Percentiles rank a stretch among this genome's conserved stretches.
Evolutionary conservation across 1,140 invertebrate genomes (phyloP).

Genomic region (Bombus superbus): DNA sequence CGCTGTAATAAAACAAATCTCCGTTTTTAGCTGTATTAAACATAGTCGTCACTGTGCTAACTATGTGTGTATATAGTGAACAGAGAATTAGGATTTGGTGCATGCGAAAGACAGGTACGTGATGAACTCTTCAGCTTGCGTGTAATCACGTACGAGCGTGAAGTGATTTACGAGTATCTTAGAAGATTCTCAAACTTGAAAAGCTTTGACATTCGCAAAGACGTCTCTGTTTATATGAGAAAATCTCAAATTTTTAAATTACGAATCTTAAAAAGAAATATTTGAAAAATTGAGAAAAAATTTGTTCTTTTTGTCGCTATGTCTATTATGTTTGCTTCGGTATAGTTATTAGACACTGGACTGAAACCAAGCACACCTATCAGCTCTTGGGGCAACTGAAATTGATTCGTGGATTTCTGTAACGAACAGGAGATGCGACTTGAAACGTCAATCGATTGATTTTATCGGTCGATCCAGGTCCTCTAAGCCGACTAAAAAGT

Average conservation of each 20-base stretch:
- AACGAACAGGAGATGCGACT: neutral
- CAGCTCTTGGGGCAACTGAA: no score
- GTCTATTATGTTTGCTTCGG: no score
- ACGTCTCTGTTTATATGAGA: no score
- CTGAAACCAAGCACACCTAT: neutral
- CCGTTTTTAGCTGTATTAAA: no score
- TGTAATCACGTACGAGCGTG: neutral
- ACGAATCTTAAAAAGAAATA: no score
- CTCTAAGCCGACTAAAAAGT: neutral
- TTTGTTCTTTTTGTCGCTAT: no score
- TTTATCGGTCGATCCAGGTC: neutral
- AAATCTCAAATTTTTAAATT: no score
- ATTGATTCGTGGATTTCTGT: neutral
- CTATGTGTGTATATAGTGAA: neutral
- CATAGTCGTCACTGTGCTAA: no score
- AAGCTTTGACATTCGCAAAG: no score
- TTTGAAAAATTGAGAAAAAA: neutral
- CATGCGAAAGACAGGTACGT: neutral
- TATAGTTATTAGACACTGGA: neutral
- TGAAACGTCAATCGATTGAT: neutral
- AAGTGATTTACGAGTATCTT: neutral
- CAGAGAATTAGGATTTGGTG: neutral
- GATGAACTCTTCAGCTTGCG: neutral
- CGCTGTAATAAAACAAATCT: no score
- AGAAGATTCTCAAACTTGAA: neutral